Evolutionary conservation across 2,888 invertebrate species (phyloP), one percentile per base, ranked within the genome.

Genomic region (Hyalella azteca): DNA sequence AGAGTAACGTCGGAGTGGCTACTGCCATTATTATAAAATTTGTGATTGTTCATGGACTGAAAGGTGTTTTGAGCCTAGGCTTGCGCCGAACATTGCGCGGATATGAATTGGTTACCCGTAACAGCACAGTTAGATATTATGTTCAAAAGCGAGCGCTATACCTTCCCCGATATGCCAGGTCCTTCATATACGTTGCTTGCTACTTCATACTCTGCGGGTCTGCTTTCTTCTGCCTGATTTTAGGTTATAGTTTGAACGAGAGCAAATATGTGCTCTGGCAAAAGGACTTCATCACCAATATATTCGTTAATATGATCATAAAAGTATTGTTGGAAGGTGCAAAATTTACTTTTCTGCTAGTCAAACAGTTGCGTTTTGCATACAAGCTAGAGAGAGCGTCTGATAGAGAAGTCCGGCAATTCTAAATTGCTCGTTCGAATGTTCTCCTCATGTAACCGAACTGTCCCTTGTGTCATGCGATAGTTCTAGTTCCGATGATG

Each of bases 291-390:
- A 41, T 75, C n/a, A 75, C 45, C 9, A 75, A 75, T 75, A 75
- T 75, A 40, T 75, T 75, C 29, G 75, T 75, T 32, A 75, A 75
- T 45, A 75, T 75, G 75, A 45, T 22, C 26, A 75, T 75, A 32
- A 75, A 75, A 29, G 1, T 75, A 19, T 40, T 41, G 19, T 40
- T 41, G 3, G 75, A 75, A 45, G 75, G 26, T 29, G 29, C 45
- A 1, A 75, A 75, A 26, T 39, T 45, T 39, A 75, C 26, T 0
- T 41, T 40, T 29, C 26, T 5, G 15, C n/a, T 75, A 2, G 29
- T 40, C n/a, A n/a, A 75, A 22, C 22, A 75, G 26, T 22, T 45
- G 3, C 40, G 29, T 2, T 13, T 41, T 5, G 45, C 29, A 45
- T 4, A n/a, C 0, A n/a, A 15, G n/a, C 13, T 41, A n/a, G 11